Base-by-base conservation (phyloP, 2,888 invertebrate species). In the Galerucella nymphaeae region DNA sequence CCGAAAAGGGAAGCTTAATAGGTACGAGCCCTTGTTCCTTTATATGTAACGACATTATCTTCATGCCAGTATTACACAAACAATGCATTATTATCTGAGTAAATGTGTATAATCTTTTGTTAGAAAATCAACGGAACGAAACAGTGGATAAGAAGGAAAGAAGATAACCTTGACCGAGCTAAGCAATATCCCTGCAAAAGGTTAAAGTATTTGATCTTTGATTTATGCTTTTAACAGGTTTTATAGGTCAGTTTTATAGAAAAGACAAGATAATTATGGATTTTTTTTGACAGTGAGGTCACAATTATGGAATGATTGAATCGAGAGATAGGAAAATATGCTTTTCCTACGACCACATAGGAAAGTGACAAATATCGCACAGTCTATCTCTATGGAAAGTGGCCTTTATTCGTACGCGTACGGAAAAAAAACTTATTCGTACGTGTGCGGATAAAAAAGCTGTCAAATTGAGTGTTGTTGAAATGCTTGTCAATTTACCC, bases 11-110 rank as follows among this genome's bases (percentile, higher is more conserved):
- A 68, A 61, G 42, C 18, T 45, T 63, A 63, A 70, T 70, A 65
- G 65, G 18, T 70, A 69, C 59, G 55, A 18, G 59, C 68, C 72
- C 69, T 69, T 69, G 57, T 65, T 69, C 72, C 69, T 72, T 72
- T 72, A 68, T 69, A 50, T 69, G 42, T 45, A 69, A 69, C 41
- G 72, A 69, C 72, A 69, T 72, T 72, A 72, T 72, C 72, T 70
- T 69, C 18, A 65, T 48, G n/a, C 61, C 69, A 20, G 48, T 58
- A 65, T 68, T 61, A 69, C 59, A 50, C 72, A 65, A 72, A 72
- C 72, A 72, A 72, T 72, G 62, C 64, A 53, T 59, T 69, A 72
- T 72, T 69, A 72, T 72, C 68, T 72, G 20, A 64, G 18, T 64
- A 50, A 53, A 59, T 50, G 72, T 61, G 65, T 58, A 69, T 72